Base-by-base conservation (phyloP, 2,888 invertebrate genomes). In the Prosopocoilus inquinatus region DNA sequence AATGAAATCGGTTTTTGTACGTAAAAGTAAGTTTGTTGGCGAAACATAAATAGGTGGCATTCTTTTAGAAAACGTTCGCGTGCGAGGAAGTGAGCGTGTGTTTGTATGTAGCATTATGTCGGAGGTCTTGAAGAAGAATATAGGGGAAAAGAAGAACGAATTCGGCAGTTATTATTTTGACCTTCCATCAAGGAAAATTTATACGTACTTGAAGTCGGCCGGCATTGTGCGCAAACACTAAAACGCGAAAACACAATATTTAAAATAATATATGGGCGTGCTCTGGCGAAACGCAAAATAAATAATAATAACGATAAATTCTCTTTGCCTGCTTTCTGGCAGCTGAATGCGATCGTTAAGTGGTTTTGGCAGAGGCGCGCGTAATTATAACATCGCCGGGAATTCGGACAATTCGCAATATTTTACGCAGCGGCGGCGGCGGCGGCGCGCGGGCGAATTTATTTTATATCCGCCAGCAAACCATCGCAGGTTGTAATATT, bases 281-380 rank as follows among this genome's bases (percentile, higher is more conserved):
- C 45, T 20, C 13, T 12, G 44, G 16, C 45, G 33, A 11, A 35
- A 36, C 20, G 36, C 45, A 15, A 20, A 28, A 47, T 53, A 53
- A 53, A 47, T 53, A 53, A 53, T 47, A 53, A 33, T 47, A 47
- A 47, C 53, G 47, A 45, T 47, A 47, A 39, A 47, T 47, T 47
- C 16, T 39, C 46, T 35, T 35, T 36, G 49, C 38, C 12, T 20
- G 35, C 9, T 43, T 43, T 46, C 39, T 52, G 33, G 38, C 52
- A 47, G 52, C 46, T 47, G 52, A 46, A 52, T 39, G 28, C 20
- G 15, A 46, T 34, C 13, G 39, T 50, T 33, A 43, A 50, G 44
- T 32, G 41, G 44, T 38, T 38, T 13, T 38, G 38, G 38, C 38
- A 13, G 12, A 38, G 20, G 20, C 38, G 38, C 38, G 11, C 38